These are phyloP conservation scores for Fulica atra DNA, from an alignment of 2,113 vertebrate genomes.

Conservation along the genomic window DNA sequence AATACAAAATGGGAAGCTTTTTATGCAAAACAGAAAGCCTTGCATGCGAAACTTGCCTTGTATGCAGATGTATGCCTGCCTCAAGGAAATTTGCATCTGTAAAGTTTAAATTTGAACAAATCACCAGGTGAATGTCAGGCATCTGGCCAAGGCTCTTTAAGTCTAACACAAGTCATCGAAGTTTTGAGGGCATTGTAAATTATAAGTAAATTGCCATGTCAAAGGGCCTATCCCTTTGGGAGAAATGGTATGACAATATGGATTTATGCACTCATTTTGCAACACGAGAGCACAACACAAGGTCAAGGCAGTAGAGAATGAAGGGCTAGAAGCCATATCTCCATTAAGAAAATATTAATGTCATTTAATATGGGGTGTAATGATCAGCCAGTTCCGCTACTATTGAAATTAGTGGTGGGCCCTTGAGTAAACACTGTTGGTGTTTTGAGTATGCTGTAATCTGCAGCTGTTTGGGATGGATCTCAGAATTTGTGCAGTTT, in stretches of 20 bases:
- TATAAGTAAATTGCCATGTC: constrained; percentile 7
- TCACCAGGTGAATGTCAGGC: background rate
- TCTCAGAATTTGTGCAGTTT: background rate
- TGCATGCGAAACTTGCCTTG: background rate
- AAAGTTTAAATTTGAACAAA: constrained; percentile 15
- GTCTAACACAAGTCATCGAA: background rate
- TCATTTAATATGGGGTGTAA: background rate
- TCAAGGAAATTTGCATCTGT: constrained; percentile 6
- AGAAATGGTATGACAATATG: background rate
- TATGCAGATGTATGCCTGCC: background rate
- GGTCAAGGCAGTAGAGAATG: background rate
- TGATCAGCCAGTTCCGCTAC: background rate
- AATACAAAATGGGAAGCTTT: background rate
- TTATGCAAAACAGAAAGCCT: background rate
- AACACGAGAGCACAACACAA: background rate
- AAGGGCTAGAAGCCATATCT: background rate
- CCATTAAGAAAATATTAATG: background rate
- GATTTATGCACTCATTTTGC: constrained; percentile 21
- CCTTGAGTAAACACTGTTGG: background rate
- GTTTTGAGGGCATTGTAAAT: background rate
- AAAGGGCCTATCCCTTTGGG: background rate
- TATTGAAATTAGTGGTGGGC: background rate
- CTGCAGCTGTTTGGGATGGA: background rate
- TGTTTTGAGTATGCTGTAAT: background rate
- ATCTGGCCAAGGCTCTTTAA: background rate